Evolutionary conservation across 2,888 invertebrate species (phyloP).

Genomic region (Lasioglossum pauxillum): DNA sequence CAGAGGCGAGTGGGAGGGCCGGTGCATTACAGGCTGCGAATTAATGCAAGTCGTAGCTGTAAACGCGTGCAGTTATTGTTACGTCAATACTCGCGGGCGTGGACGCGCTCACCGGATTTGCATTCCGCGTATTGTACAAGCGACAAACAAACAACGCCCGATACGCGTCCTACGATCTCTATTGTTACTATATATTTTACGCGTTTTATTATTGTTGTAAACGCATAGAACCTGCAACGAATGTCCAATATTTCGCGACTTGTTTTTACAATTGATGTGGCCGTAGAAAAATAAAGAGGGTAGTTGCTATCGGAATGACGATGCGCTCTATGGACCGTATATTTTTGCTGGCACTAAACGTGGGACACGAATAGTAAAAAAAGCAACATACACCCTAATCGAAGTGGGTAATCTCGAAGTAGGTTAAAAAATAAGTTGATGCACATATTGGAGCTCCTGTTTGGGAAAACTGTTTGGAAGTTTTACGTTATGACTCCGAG

Average conservation of each 20-base stretch:
- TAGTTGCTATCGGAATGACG: no score
- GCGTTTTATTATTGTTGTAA: neutral
- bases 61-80: slow-evolving; percentile 49
- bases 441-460: neutral
- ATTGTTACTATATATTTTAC: neutral
- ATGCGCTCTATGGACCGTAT: neutral
- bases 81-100: slow-evolving; percentile 46
- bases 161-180: neutral
- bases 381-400: no score
- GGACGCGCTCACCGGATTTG: slow-evolving; percentile 39
- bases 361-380: neutral
- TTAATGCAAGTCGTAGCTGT: slow-evolving; percentile 36
- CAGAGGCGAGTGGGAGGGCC: slow-evolving; percentile 23
- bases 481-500: no score
- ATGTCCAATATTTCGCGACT: neutral
- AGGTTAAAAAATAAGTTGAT: neutral
- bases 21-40: slow-evolving; percentile 35
- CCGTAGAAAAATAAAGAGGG: no score
- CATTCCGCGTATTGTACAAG: neutral
- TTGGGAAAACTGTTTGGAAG: neutral
- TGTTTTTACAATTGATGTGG: neutral
- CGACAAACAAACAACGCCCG: neutral
- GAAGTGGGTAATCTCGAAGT: no score
- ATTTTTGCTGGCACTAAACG: neutral
- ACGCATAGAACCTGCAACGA: neutral